Base-by-base conservation (phyloP, 1,140 invertebrate genomes). In the Formica selysi region DNA sequence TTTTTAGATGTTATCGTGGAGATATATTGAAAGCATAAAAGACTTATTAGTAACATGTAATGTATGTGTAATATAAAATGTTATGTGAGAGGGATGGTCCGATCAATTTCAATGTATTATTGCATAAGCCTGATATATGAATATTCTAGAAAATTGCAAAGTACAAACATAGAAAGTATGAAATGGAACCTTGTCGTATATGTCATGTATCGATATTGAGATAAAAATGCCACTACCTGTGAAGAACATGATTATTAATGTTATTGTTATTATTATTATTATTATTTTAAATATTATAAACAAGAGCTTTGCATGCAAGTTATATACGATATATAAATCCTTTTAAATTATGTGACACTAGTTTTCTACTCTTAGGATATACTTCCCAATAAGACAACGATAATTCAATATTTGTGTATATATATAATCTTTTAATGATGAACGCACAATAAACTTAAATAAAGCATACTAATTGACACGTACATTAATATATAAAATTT, bases 151-250 rank as follows among this genome's bases (percentile, higher is more conserved):
- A 73, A 61, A 59, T 73, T 61, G 6, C 11, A 29, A 73, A 83
- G 79, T 83, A 83, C 68, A 83, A 83, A 73, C 16, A 71, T 71
- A 41, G 67, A 83, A 83, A 83, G 13, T 61, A 29, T 83, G 13
- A 44, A 59, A 73, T 73, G 6, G 8, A 73, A 51, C 4, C 7
- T 73, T 83, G 19, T 51, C 22, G 5, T 29, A 11, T 71, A 16
- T 3, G 11, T 62, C 11, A 11, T 13, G 38, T 59, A 19, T 61
- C 10, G 11, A 57, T 70, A 70, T 73, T 73, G 8, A 2, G 36
- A 73, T 19, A 48, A 32, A 81, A 71, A 44, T 29, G 6, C n/a
- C 5, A 16, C 10, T 78, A 32, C 4, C 13, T 19, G 29, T 65
- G 19, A 68, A 67, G 29, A 36, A 41, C 7, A 38, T 6, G 38